Base-by-base conservation (phyloP, 2,888 invertebrate genomes). In the Catocala nupta region DNA sequence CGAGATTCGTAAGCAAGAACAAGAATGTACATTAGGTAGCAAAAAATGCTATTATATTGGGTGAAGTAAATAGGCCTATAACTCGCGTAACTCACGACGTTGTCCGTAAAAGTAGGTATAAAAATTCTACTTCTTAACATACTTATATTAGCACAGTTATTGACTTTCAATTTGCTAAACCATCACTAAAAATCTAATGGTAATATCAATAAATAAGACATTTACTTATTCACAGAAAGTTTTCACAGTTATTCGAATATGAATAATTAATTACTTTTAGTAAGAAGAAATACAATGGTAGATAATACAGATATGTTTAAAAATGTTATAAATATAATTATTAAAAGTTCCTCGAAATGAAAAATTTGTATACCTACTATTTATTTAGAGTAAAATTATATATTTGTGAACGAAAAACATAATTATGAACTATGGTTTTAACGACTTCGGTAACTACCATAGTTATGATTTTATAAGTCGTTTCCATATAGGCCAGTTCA, bases 101-200 rank as follows among this genome's bases (percentile, higher is more conserved):
- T 56, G 65, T 59, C 56, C 57, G 25, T 68, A 55, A 56, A 68
- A 68, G 63, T 63, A 74, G 70, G 76, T 75, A 78, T 75, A 82
- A 73, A 83, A 77, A 75, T 61, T 71, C 75, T 73, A 81, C 65
- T 67, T 54, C 36, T 63, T 57, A 70, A 50, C 5, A 50, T 62
- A 70, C 12, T 56, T 55, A 58, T 9, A 60, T 49, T 65, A 72
- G 50, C 45, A 60, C 47, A 54, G 62, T 25, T 64, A 56, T 65
- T 54, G 53, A 68, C 65, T 54, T 66, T 50, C 12, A 43, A 49
- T 59, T 59, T 52, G 10, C 53, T 54, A 68, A 53, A 58, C 57
- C 7, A 47, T 59, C 47, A 49, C 45, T 60, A 61, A 57, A 58
- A 58, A 45, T 42, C 43, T 57, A 60, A 39, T 49, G 25, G 10